Percentiles rank a stretch among this genome's conserved stretches.
Evolutionary conservation across 2,113 vertebrate genomes (phyloP).

Genomic region (Tyto alba): DNA sequence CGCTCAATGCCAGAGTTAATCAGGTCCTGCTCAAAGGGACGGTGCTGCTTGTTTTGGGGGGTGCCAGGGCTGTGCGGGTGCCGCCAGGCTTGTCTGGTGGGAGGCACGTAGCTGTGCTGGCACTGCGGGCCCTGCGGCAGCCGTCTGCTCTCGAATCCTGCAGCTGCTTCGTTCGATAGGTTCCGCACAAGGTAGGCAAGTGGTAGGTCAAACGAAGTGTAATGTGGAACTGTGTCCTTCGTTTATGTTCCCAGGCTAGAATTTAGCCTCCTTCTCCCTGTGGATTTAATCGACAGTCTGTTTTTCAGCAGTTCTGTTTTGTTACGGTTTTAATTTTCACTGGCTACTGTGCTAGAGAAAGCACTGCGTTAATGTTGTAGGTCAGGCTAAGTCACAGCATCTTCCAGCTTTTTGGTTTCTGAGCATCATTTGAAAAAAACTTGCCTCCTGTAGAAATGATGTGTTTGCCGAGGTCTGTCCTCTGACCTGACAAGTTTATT

Average conservation of each 20-base stretch:
- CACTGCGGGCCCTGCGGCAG: background rate
- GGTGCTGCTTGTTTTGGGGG: background rate
- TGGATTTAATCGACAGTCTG: background rate
- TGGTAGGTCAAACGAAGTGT: background rate
- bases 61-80: fast-evolving
- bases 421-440: background rate
- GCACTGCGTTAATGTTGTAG: background rate
- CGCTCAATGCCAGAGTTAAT: background rate
- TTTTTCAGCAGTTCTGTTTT: background rate
- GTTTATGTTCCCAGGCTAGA: background rate
- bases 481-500: background rate
- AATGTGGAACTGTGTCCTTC: background rate
- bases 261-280: background rate
- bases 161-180: background rate
- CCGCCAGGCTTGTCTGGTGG: background rate
- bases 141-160: background rate
- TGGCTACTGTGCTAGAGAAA: background rate
- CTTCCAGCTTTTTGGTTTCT: background rate
- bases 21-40: background rate
- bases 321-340: background rate
- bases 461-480: background rate
- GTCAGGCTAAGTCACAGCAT: background rate
- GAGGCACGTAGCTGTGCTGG: background rate
- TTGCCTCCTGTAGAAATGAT: background rate
- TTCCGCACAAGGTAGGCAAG: background rate